Base-by-base conservation (phyloP, 2,797 vertebrate genomes). In the Rhynchotus rufescens region DNA sequence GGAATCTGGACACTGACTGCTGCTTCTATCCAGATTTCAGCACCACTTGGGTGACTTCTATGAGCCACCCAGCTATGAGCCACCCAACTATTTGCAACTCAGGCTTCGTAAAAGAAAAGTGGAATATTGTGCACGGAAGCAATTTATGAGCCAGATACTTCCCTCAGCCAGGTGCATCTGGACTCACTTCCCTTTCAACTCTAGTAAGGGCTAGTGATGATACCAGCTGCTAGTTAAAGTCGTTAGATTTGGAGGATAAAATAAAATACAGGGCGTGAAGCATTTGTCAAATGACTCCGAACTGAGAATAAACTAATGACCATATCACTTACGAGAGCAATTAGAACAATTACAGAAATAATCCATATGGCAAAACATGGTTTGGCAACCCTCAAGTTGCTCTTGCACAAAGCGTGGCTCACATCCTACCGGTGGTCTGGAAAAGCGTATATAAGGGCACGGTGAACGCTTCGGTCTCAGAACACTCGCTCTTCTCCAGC, bases 261-360 rank as follows among this genome's bases (percentile, higher is more conserved):
- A 49, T 7, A 30, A 47, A 10, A 44, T 17, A 15, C 2, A 0
- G 59, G 38, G 52, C 13, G 30, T 4, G 67, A 34, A 60, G 56
- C 0, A 25, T 26, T 36, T 12, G 38, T 71, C 84, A 71, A 8
- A 23, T 93, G 88, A 88, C 65, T n/a, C 22, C 32, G 64, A 64
- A 78, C 67, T 52, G 61, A 60, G 77, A 79, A 73, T 59, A 49
- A 86, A 93, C 40, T 79, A 3, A 5, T 80, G 40, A 88, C 56
- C 90, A 5, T 32, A 21, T 47, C 91, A 86, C 80, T 84, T 76
- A 60, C 17, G 52, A 47, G 65, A 45, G 76, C 80, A 93, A 96
- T 95, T 92, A 94, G 72, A 72, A 79, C 88, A 92, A 93, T 94
- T 95, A 94, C 80, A 42, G 47, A 68, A 95, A 85, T 69, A 66